Conservation (phyloP, 2,113 vertebrate species). For the Eclectus roratus region DNA sequence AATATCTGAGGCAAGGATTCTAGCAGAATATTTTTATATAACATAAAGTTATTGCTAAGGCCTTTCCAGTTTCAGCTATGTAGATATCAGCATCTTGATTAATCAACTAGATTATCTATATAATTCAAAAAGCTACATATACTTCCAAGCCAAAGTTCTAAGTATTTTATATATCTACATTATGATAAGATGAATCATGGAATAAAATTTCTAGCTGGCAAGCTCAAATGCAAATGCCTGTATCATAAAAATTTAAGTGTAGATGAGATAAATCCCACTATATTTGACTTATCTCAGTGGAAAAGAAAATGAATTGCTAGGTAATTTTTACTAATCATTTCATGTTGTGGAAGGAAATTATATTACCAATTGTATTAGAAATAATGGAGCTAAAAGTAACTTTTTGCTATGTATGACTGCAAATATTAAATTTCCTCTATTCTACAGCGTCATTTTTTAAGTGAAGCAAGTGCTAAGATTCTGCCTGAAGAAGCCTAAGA, state of each 20-base stretch:
- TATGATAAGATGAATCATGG: not conserved
- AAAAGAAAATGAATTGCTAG: not conserved
- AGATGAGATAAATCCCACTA: not conserved
- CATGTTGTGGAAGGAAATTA: not conserved
- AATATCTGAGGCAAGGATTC: not conserved
- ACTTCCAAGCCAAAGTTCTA: not conserved
- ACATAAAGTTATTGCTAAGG: not conserved
- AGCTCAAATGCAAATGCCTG: not conserved
- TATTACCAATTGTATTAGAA: not conserved
- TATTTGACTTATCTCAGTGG: constrained; percentile 3
- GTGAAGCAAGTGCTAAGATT: not conserved
- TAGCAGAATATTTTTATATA: not conserved
- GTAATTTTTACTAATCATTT: constrained; percentile 9
- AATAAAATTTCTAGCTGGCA: not conserved
- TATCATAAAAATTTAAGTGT: not conserved
- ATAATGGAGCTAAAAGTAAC: not conserved
- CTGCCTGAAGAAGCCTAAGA: not conserved
- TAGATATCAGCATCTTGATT: not conserved
- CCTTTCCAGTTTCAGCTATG: not conserved
- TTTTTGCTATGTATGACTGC: not conserved
- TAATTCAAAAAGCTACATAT: not conserved
- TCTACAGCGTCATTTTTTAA: not conserved
- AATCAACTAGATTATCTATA: not conserved
- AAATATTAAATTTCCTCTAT: not conserved
- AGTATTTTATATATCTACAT: not conserved